Conservation (phyloP, 1,140 invertebrate species). For the Pachypsylla venusta region DNA sequence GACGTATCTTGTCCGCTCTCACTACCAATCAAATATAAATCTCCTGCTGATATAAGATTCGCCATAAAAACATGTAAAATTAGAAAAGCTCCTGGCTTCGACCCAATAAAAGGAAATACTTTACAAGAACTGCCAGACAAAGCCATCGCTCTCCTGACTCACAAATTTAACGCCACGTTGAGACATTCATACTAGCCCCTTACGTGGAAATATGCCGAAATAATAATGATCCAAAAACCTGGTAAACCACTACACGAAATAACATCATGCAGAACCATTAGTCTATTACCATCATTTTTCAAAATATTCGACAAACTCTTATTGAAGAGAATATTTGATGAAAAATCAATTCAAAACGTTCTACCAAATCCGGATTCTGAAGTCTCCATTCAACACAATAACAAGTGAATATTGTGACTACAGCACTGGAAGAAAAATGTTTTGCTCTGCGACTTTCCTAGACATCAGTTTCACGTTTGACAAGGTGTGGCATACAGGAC, state of each 20-base stretch:
- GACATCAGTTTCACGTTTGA: slow-evolving; percentile 12
- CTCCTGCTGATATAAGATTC: background rate
- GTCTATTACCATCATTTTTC: background rate
- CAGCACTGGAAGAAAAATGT: slow-evolving; percentile 7
- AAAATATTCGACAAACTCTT: slow-evolving; percentile 9
- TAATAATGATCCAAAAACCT: too few species aligned
- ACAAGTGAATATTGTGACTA: background rate
- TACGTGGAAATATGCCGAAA: too few species aligned
- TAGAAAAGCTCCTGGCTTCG: slow-evolving; percentile 3
- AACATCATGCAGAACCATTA: background rate
- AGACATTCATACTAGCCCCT: too few species aligned
- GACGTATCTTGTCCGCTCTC: background rate
- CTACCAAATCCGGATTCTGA: slow-evolving; percentile 6
- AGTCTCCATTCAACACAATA: slow-evolving; percentile 1
- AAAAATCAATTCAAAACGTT: too few species aligned
- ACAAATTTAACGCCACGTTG: too few species aligned
- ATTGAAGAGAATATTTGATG: too few species aligned
- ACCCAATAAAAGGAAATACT: slow-evolving; percentile 3
- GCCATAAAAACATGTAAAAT: background rate
- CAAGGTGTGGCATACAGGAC: slow-evolving; percentile 17
- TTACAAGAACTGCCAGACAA: too few species aligned
- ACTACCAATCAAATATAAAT: too few species aligned
- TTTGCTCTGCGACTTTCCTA: slow-evolving; percentile 10
- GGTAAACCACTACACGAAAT: slow-evolving; percentile 1
- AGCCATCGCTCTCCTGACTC: too few species aligned